A percentile compares a stretch with the other conserved stretches of the same genome.
Conservation (phyloP, 64 coral and sea anemone species). For the Acropora yongei region DNA sequence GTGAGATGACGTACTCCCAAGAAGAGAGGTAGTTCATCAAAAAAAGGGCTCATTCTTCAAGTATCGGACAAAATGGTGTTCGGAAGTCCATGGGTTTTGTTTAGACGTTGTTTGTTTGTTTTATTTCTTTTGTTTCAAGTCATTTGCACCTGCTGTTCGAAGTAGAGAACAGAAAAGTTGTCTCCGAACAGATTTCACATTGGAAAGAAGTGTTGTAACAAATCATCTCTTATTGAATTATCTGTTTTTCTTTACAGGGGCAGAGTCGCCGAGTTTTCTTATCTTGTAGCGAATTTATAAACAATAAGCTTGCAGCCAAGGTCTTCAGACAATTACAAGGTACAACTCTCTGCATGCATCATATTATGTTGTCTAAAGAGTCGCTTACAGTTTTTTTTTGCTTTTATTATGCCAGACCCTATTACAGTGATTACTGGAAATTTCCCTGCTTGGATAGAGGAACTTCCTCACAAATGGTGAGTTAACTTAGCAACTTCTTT, state of each 20-base stretch:
- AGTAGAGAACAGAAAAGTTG: too few species aligned
- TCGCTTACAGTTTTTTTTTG: neutral
- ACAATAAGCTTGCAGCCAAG: constrained; percentile 94
- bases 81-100: too few species aligned
- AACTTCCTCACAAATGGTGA: constrained; percentile 93
- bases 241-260: constrained; percentile 33
- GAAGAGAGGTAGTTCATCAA: too few species aligned
- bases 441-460: constrained; percentile 84
- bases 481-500: neutral
- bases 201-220: too few species aligned
- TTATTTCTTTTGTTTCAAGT: too few species aligned
- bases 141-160: too few species aligned
- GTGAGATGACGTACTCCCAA: too few species aligned
- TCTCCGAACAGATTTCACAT: too few species aligned
- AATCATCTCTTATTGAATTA: neutral
- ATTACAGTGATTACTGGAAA: constrained; percentile 98
- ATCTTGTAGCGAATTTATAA: constrained; percentile 83
- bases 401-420: constrained; percentile 74
- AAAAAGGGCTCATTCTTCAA: too few species aligned
- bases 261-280: constrained; percentile 71
- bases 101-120: too few species aligned
- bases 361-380: neutral
- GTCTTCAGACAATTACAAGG: constrained; percentile 92
- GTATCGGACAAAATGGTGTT: too few species aligned
- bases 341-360: neutral